Base-by-base conservation (phyloP, 2,113 vertebrate species). In the Ochotona princeps region DNA sequence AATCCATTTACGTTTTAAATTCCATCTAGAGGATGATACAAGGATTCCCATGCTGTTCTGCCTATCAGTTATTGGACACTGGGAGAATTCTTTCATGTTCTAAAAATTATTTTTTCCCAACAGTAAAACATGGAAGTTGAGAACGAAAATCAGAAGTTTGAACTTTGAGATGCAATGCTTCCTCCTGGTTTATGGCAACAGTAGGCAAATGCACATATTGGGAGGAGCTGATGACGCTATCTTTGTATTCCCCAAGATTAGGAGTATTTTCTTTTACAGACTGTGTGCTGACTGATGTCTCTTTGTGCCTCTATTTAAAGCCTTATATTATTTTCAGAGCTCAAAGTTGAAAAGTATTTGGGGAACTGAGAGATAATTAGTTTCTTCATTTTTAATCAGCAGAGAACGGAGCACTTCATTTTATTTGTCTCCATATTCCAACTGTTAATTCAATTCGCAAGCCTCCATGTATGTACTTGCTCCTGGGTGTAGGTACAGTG, bases 1-100 rank as follows among this genome's bases (percentile, higher is more conserved):
- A 89, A 26, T 83, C 21, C 18, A 83, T 93, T 13, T 60, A 80
- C 21, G 94, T 93, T 80, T 86, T 91, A 69, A 92, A 83, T 88
- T 83, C 10, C 26, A 76, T 18, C 83, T 47, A 84, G 21, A 80
- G 66, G 32, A 51, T 35, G 35, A 72, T 23, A 47, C 21, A 67
- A 30, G 6, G 15, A 66, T 74, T 80, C 15, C 38, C 76, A 20
- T 80, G 18, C n/a, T 92, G 10, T 26, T 82, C 8, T 32, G 70
- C 7, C 1, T 15, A 75, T 6, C 18, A 69, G 44, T 74, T 92
- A 74, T 44, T 84, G 60, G 49, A 91, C 47, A 61, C 14, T 83
- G 60, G 21, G 14, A 67, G 89, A 92, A 83, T 70, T 69, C 72
- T 63, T 66, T 82, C 51, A 60, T 25, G 9, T 86, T 89, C 32